Evolutionary conservation across 2,888 invertebrate species (phyloP), one percentile per base, ranked within the genome.

Genomic region (Hirtodrosophila confusa): DNA sequence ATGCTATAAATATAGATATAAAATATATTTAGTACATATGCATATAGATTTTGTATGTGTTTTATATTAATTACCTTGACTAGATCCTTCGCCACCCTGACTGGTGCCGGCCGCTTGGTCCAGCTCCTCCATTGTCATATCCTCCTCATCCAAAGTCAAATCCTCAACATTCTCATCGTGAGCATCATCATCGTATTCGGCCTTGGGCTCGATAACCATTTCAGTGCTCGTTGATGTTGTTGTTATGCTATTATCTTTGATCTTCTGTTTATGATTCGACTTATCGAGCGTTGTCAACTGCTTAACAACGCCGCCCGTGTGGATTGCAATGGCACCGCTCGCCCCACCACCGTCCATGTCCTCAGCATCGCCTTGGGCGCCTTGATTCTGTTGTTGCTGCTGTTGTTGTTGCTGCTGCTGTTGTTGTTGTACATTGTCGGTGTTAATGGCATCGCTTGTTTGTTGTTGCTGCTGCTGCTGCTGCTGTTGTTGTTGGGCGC

Each of bases 91-190:
- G 75, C 93, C 93, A 89, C 93, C 93, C 91, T 93, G 93, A 92
- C 93, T 93, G 86, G 95, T 95, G 90, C 95, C 95, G 86, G 95
- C 94, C 89, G 94, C 94, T 75, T 91, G 91, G 85, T 91, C 91
- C 75, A 91, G 90, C 88, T 91, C 91, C 78, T 95, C 94, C 91
- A 94, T 93, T 91, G 93, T 93, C 92, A 95, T 95, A 92, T 96
- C 90, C 94, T 94, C 93, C 89, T 95, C 94, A 88, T 97, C 96
- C 90, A 97, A 96, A 78, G 96, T 96, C 91, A 97, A 94, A 92
- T 97, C 96, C 92, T 97, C 97, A 88, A 96, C 95, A 88, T 94
- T 95, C 85, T 95, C 95, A 88, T 94, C 94, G 73, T 93, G 92
- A 86, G 95, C 95, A 73, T 95, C 95, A 71, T 95, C 95, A 82